Evolutionary conservation across 1,140 invertebrate genomes (phyloP), one percentile per base, ranked within the genome.

Genomic region (Epicauta chinensis): DNA sequence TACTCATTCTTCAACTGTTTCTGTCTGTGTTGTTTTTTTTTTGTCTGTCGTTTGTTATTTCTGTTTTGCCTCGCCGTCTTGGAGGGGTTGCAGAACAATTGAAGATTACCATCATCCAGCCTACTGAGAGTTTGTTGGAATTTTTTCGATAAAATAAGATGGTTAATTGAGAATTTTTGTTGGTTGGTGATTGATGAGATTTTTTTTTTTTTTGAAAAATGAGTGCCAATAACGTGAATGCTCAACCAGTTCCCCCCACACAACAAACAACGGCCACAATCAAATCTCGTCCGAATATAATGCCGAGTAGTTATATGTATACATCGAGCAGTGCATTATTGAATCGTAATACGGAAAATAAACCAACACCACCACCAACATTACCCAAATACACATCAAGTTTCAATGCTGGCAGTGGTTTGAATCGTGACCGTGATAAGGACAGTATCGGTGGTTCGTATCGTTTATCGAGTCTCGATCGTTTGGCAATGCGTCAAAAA

Each of bases 401-500:
- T 61, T 78, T 78, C 56, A 77, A 77, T 54, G 74, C 77, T 38
- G 75, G 75, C 14, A 72, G 75, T 31, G 75, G 77, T 45, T 67
- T 73, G 35, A 69, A 59, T 43, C 51, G 70, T 29, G 66, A 68
- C 31, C 67, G 67, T 55, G 73, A 75, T 59, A 77, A 75, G 45
- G 67, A 74, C 40, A 77, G 80, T 53, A 72, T 73, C 37, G 76
- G 77, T 2, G 75, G 75, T 51, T 78, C 77, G 40, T 80, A 80
- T 62, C 68, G 78, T 17, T 70, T 82, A 37, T 80, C 81, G 2
- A 82, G 81, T 62, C 70, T 83, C 16, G 82, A 84, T 56, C 73
- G 81, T 55, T 68, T 84, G 49, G 80, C 80, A 6, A 72, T 82
- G 37, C 72, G 82, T 43, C 81, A 84, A 55, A 79, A 81, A 62